Percentiles rank a stretch among this genome's conserved stretches.
Conservation (phyloP, 2,888 invertebrate genomes). For the Nymphalis urticae region DNA sequence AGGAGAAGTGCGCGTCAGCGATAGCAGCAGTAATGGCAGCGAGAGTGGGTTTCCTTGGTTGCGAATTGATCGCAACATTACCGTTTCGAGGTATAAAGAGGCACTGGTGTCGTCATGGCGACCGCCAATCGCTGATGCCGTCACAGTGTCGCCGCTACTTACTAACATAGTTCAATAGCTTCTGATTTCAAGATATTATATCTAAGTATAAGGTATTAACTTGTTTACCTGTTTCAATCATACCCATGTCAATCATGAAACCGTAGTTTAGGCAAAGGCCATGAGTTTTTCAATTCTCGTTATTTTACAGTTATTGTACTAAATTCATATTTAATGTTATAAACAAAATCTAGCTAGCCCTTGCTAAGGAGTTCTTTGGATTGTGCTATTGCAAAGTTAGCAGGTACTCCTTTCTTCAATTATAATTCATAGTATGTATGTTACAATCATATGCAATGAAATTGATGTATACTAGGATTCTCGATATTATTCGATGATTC, state of each 20-base stretch:
- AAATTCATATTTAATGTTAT: neutral
- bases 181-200: slow-evolving; percentile 36
- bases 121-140: slow-evolving; percentile 69
- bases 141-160: slow-evolving; percentile 58
- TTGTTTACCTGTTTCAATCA: slow-evolving; percentile 20
- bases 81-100: slow-evolving; percentile 54
- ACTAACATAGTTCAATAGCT: slow-evolving; percentile 45
- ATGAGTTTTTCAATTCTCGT: neutral
- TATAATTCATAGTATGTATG: too few species aligned
- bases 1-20: slow-evolving; percentile 48
- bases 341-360: too few species aligned
- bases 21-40: slow-evolving; percentile 41
- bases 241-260: neutral
- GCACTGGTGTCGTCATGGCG: slow-evolving; percentile 69
- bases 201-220: slow-evolving; percentile 14
- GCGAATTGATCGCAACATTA: slow-evolving; percentile 70
- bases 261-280: neutral
- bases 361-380: too few species aligned
- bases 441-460: too few species aligned
- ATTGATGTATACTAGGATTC: too few species aligned
- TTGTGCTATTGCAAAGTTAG: too few species aligned
- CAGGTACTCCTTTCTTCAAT: too few species aligned
- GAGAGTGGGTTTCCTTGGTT: slow-evolving; percentile 59
- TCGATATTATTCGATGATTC: too few species aligned
- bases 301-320: neutral